A percentile compares a stretch with the other conserved stretches of the same genome.
Conservation (phyloP, 2,113 vertebrate genomes). For the Channa maculata region DNA sequence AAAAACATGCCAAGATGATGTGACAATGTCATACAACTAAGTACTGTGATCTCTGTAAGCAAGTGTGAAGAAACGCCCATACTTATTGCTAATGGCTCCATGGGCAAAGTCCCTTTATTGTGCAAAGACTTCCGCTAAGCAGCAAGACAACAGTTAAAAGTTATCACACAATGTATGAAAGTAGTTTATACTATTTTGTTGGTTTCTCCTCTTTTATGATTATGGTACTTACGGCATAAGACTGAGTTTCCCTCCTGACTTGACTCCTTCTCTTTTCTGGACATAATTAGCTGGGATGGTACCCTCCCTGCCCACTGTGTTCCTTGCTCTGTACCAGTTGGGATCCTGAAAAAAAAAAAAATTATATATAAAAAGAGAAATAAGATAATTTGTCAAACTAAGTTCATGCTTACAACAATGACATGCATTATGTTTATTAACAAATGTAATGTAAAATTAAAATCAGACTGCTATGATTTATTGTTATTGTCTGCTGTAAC, state of each 20-base stretch:
- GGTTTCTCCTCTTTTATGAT: background rate
- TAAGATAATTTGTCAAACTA: no score
- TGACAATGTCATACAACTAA: background rate
- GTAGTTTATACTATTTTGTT: no score
- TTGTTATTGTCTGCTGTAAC: no score
- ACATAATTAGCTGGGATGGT: slow-evolving; percentile 99
- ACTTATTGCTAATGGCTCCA: background rate
- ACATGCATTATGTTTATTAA: no score
- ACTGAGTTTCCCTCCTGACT: slow-evolving; percentile 96
- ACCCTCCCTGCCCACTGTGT: slow-evolving; percentile 93
- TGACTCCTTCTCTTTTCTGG: slow-evolving; percentile 97
- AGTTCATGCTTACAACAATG: no score
- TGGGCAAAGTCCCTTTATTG: background rate
- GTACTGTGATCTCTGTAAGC: background rate
- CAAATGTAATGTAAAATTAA: no score
- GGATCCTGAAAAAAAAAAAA: slow-evolving; percentile 86
- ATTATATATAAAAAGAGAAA: no score
- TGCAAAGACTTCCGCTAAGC: background rate
- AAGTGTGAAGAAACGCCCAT: background rate
- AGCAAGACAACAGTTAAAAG: background rate
- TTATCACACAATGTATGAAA: background rate
- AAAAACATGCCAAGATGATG: slow-evolving; percentile 26
- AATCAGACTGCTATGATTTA: no score
- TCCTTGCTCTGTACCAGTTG: slow-evolving; percentile 99
- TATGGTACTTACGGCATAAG: slow-evolving; percentile 96